These are phyloP conservation scores for Sitodiplosis mosellana DNA, from an alignment of 1,140 invertebrate genomes.

Conservation along the genomic window DNA sequence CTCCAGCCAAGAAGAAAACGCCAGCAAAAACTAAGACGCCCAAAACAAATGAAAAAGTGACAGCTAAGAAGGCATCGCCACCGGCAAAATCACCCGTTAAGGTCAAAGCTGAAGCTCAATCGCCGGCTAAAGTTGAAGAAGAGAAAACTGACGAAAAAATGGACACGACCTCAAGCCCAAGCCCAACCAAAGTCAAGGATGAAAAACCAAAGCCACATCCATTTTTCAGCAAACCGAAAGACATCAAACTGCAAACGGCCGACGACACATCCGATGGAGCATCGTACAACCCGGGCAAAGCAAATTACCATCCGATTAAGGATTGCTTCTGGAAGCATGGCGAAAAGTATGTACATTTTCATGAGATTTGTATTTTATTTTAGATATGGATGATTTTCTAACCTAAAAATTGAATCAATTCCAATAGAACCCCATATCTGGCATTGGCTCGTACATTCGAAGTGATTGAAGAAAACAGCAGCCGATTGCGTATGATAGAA, in stretches of 20 bases:
- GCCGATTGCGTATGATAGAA: slow-evolving; percentile 85
- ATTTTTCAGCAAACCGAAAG: background rate
- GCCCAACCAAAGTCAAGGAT: background rate
- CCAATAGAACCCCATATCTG: slow-evolving; percentile 69
- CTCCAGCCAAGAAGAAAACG: background rate
- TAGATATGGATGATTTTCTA: background rate
- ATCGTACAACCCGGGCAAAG: slow-evolving; percentile 57
- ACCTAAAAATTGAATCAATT: slow-evolving; percentile 3
- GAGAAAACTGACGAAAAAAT: background rate
- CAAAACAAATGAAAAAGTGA: background rate
- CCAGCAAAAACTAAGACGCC: background rate
- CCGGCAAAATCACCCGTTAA: background rate
- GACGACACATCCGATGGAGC: slow-evolving; percentile 12
- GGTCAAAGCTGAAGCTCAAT: background rate
- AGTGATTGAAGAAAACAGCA: slow-evolving; percentile 74
- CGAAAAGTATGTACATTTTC: slow-evolving; percentile 38
- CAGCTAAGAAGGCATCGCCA: background rate
- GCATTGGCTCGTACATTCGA: slow-evolving; percentile 82
- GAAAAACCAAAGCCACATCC: background rate
- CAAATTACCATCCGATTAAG: slow-evolving; percentile 75
- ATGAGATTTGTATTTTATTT: slow-evolving; percentile 1
- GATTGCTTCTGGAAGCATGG: slow-evolving; percentile 70
- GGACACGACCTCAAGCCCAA: no score
- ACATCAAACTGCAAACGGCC: background rate
- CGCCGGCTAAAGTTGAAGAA: background rate